Base-by-base conservation (phyloP, 2,113 vertebrate genomes). In the Lanius ludovicianus region DNA sequence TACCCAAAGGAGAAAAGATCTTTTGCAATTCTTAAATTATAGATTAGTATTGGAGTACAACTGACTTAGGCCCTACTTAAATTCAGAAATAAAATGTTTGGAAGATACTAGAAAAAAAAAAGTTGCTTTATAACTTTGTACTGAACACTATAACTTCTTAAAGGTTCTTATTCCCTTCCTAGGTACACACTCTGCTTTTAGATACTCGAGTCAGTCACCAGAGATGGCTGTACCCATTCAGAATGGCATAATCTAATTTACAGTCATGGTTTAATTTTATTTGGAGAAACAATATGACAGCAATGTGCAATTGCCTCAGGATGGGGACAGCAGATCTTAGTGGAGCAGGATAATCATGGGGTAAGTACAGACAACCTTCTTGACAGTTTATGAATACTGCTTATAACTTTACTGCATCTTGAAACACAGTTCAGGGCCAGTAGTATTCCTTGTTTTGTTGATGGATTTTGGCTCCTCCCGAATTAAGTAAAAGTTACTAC, bases 251-350 rank as follows among this genome's bases (percentile, higher is more conserved):
- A 75, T 76, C 41, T 91, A 78, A 91, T 94, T 91, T 84, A 33
- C 13, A 68, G 74, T 79, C 25, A 2, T 64, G 64, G 53, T 78
- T 89, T 68, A 75, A 64, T 53, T 91, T 73, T 24, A 37, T 90
- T 88, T 95, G 69, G 87, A 90, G 60, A 68, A 95, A 74, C 12
- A 56, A 52, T 88, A 76, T 93, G 76, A 92, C 73, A 87, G 35
- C 83, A 55, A 12, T 21, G 52, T 78, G 73, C 50, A 67, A 41
- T 28, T 84, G 90, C 76, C 71, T 90, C 64, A 18, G 83, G 79
- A 55, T 81, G 11, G 31, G 42, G 84, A 80, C 13, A 84, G 50
- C 55, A 84, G 64, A 70, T 70, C 44, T 92, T n/a, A 67, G 35
- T 89, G 86, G 91, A 87, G 56, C 49, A 76, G 31, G 42, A 17